A percentile compares a stretch with the other conserved stretches of the same genome.
Evolutionary conservation across 2,888 invertebrate species (phyloP).

Genomic region (Creontiades dilutus): DNA sequence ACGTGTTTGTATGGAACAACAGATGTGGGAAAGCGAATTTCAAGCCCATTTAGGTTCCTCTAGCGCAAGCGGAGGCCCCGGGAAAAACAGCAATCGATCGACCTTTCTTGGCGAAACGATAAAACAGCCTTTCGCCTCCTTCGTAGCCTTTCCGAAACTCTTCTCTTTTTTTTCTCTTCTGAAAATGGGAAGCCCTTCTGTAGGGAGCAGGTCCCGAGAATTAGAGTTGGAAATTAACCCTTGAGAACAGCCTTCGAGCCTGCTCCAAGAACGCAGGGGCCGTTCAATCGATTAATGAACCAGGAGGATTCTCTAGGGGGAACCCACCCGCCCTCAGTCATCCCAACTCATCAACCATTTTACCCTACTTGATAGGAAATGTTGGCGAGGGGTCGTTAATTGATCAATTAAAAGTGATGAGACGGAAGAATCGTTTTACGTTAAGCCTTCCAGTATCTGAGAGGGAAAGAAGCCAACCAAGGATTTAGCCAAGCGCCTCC

Average conservation of each 20-base stretch:
- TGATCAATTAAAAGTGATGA: slow-evolving; percentile 47
- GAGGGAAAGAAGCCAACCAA: not conserved
- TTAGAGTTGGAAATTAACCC: slow-evolving; percentile 52
- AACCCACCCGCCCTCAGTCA: not conserved
- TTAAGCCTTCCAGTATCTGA: not conserved
- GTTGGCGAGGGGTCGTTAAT: slow-evolving; percentile 12
- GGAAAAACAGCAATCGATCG: no score
- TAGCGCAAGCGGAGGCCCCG: no score
- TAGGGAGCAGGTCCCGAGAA: not conserved
- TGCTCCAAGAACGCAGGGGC: not conserved
- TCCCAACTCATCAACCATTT: slow-evolving; percentile 24
- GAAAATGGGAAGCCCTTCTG: not conserved
- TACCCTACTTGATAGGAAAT: slow-evolving; percentile 34
- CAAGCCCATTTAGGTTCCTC: no score
- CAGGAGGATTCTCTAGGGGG: not conserved
- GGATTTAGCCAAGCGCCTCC: not conserved
- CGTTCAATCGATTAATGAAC: slow-evolving; percentile 50
- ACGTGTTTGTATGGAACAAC: no score
- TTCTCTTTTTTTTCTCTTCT: not conserved
- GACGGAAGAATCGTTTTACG: slow-evolving; percentile 45
- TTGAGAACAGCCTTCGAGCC: not conserved
- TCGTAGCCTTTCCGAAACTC: not conserved
- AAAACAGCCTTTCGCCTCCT: not conserved
- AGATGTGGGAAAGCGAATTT: no score
- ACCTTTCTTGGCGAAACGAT: no score